Conservation (phyloP, 2,113 vertebrate species). For the Psittacula cyanocephala region DNA sequence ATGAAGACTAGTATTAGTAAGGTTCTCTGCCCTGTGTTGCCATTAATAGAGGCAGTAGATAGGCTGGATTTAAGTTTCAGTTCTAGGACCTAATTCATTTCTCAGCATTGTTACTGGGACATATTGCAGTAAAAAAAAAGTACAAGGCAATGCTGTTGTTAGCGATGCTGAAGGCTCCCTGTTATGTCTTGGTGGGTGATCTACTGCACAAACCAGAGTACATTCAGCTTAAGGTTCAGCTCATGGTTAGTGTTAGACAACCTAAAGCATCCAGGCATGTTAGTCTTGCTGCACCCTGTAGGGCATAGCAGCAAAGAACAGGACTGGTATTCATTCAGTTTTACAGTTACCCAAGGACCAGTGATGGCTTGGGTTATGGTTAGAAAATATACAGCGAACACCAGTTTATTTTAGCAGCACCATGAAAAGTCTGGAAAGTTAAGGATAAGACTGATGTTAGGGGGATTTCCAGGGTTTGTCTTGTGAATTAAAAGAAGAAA, state of each 20-base stretch:
- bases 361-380: neutral
- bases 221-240: neutral
- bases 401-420: neutral
- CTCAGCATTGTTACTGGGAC: neutral
- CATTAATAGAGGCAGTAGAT: neutral
- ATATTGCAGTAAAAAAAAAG: neutral
- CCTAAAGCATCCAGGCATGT: neutral
- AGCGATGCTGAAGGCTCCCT: neutral
- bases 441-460: neutral
- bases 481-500: neutral
- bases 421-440: neutral
- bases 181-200: neutral
- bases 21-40: neutral
- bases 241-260: neutral
- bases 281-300: neutral
- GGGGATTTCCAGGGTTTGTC: neutral
- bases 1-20: neutral
- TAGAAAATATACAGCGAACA: neutral
- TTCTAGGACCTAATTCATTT: neutral
- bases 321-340: neutral
- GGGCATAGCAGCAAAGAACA: neutral
- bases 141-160: neutral
- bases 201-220: neutral
- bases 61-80: neutral
- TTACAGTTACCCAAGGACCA: neutral